Conservation (phyloP, 1,140 invertebrate species). For the Drosophila mojavensis region DNA sequence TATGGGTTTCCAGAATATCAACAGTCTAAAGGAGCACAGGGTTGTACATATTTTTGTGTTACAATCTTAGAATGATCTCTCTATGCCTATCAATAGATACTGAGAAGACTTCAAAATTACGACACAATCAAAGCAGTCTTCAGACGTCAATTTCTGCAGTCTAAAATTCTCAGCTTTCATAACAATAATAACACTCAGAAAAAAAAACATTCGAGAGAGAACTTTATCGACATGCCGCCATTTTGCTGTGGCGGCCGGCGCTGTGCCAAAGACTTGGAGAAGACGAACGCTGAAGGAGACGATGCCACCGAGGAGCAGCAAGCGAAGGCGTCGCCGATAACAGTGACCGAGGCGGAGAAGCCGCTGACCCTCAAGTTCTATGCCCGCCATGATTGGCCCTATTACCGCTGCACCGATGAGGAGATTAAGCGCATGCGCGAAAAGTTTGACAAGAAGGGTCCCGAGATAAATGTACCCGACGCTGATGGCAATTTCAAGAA, state of each 20-base stretch:
- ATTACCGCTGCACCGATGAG: background rate
- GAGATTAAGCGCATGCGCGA: background rate
- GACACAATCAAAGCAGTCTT: background rate
- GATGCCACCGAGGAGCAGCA: background rate
- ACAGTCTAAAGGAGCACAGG: too few relatives aligned
- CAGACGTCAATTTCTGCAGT: background rate
- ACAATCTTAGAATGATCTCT: too few relatives aligned
- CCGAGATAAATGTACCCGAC: slow-evolving; percentile 21
- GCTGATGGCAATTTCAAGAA: background rate
- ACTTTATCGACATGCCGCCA: slow-evolving; percentile 44
- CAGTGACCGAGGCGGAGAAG: background rate
- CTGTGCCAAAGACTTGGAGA: slow-evolving; percentile 41
- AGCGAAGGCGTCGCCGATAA: background rate
- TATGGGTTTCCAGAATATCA: too few relatives aligned
- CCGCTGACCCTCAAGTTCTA: slow-evolving; percentile 7
- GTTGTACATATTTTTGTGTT: too few relatives aligned
- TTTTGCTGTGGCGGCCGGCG: slow-evolving; percentile 64
- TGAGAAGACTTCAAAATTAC: background rate
- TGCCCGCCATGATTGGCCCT: background rate
- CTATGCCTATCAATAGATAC: background rate
- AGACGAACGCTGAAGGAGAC: background rate
- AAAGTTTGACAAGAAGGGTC: background rate
- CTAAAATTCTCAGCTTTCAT: background rate
- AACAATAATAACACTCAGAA: slow-evolving; percentile 9
- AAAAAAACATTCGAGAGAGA: background rate